Conservation (phyloP, 1,140 invertebrate species). For the Potamilus streckersoni region DNA sequence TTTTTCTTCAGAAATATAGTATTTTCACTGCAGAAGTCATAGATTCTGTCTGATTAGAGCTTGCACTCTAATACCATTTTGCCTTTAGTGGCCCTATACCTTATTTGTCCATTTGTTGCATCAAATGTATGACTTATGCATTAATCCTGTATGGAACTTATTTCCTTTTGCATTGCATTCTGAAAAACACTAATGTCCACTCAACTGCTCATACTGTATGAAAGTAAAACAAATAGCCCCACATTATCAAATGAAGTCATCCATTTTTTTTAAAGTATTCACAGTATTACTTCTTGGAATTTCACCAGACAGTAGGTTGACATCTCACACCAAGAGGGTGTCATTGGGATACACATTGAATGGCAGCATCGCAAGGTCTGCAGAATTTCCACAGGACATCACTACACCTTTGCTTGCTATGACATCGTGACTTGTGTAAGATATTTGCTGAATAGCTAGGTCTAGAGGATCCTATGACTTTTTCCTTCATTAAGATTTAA, state of each 20-base stretch:
- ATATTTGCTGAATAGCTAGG: constrained; percentile 8
- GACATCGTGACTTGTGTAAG: constrained; percentile 8
- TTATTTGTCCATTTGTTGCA: constrained; percentile 27
- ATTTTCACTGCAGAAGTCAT: constrained; percentile 15
- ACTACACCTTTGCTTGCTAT: constrained; percentile 21
- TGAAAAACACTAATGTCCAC: constrained; percentile 4
- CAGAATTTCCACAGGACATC: constrained; percentile 14
- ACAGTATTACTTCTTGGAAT: constrained; percentile 3
- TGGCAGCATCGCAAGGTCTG: constrained; percentile 19
- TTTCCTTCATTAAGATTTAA: constrained; percentile 18
- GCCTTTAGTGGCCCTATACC: constrained; percentile 26
- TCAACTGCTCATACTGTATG: constrained; percentile 8
- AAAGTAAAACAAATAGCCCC: constrained; percentile 6
- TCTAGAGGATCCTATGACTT: constrained; percentile 8
- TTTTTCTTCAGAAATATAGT: constrained; percentile 26
- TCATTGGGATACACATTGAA: constrained; percentile 9
- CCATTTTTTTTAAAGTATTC: constrained; percentile 23
- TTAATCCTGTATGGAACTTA: constrained; percentile 29
- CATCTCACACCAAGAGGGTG: background rate
- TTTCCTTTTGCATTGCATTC: constrained; percentile 9
- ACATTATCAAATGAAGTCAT: background rate
- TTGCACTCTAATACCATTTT: constrained; percentile 18
- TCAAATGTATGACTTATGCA: constrained; percentile 26
- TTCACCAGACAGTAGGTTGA: constrained; percentile 15
- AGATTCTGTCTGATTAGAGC: constrained; percentile 18